Conservation (phyloP, 2,113 vertebrate genomes). For the Willisornis vidua region DNA sequence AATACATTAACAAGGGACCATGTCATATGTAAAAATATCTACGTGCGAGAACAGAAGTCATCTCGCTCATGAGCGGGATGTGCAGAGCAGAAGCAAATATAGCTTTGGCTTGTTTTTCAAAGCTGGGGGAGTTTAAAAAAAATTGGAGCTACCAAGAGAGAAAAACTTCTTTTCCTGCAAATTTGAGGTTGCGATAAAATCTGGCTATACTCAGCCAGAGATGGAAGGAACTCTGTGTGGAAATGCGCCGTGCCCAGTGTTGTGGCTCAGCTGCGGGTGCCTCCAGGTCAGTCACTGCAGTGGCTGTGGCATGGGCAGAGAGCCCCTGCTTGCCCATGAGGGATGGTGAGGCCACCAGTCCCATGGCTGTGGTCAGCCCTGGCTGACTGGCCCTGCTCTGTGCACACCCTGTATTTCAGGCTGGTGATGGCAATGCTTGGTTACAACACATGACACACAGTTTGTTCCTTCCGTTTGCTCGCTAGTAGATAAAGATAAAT, state of each 20-base stretch:
- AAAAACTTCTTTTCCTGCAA: background rate
- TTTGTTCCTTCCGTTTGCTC: background rate
- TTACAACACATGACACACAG: background rate
- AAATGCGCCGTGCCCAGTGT: accelerated
- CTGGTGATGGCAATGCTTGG: background rate
- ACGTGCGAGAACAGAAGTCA: conserved; percentile 15
- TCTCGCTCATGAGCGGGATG: conserved; percentile 11
- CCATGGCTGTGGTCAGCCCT: background rate
- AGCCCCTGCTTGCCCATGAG: background rate
- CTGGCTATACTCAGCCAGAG: background rate
- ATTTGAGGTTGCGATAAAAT: background rate
- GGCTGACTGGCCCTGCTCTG: accelerated
- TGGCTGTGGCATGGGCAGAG: accelerated
- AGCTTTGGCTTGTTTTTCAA: conserved; percentile 39
- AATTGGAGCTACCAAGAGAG: background rate
- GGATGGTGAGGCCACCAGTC: background rate
- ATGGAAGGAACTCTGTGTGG: background rate
- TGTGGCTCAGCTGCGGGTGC: accelerated
- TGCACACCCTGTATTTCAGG: background rate
- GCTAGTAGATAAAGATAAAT: background rate
- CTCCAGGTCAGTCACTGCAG: accelerated
- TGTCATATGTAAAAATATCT: conserved; percentile 39
- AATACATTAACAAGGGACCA: background rate
- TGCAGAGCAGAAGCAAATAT: conserved; percentile 42
- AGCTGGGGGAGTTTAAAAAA: conserved; percentile 38